Evolutionary conservation across 2,113 vertebrate genomes (phyloP).

Genomic region (Mus musculus): GRCm39 chr14:91257501-91258000

Average conservation of each 20-base stretch:
- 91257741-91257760: rapidly evolving
- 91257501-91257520: constrained; percentile 33
- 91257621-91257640: constrained; percentile 15
- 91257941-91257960: neutral
- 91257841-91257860: neutral
- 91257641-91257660: constrained; percentile 67
- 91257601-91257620: constrained; percentile 68
- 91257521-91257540: neutral
- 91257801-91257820: neutral
- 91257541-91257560: constrained; percentile 63
- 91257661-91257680: neutral
- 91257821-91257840: neutral
- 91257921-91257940: neutral
- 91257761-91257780: rapidly evolving
- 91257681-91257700: neutral
- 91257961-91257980: neutral
- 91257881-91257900: neutral
- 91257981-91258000: neutral
- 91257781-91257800: rapidly evolving
- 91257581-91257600: neutral
- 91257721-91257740: neutral
- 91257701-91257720: neutral
- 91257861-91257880: neutral
- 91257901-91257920: neutral
- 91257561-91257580: constrained; percentile 64